Evolutionary conservation across 2,113 vertebrate species (phyloP).

Genomic region (Mustela nigripes): DNA sequence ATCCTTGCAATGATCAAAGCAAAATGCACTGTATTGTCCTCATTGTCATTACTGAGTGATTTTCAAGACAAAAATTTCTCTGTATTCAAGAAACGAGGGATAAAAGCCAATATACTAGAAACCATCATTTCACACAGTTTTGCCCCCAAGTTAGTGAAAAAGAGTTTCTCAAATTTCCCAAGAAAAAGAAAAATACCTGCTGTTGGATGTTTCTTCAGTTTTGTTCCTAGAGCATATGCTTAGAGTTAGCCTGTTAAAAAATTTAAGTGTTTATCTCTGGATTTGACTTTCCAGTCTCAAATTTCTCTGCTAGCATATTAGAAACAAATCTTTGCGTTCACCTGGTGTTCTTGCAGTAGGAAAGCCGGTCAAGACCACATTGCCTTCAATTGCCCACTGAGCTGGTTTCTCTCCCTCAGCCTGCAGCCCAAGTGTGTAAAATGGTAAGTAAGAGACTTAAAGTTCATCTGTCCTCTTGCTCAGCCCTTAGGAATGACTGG

Average conservation of each 20-base stretch:
- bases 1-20: constrained; percentile 27
- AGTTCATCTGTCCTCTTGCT: not conserved
- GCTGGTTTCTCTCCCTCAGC: not conserved
- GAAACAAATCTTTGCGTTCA: not conserved
- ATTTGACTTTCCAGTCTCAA: not conserved
- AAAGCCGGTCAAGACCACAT: not conserved
- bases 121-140: not conserved
- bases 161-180: not conserved
- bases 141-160: not conserved
- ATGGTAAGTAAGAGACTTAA: not conserved
- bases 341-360: not conserved
- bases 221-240: not conserved
- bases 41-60: not conserved
- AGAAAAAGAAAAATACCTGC: not conserved
- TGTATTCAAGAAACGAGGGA: constrained; percentile 15
- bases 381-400: not conserved
- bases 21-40: not conserved
- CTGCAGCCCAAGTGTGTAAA: not conserved
- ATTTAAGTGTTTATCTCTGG: not conserved
- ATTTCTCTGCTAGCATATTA: not conserved
- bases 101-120: not conserved
- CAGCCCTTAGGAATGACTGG: not conserved
- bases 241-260: not conserved
- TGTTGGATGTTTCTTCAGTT: not conserved
- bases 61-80: constrained; percentile 10